phyloP scores from a whole-genome alignment of 2,888 invertebrate genomes.

The Dryobota labecula region DNA sequence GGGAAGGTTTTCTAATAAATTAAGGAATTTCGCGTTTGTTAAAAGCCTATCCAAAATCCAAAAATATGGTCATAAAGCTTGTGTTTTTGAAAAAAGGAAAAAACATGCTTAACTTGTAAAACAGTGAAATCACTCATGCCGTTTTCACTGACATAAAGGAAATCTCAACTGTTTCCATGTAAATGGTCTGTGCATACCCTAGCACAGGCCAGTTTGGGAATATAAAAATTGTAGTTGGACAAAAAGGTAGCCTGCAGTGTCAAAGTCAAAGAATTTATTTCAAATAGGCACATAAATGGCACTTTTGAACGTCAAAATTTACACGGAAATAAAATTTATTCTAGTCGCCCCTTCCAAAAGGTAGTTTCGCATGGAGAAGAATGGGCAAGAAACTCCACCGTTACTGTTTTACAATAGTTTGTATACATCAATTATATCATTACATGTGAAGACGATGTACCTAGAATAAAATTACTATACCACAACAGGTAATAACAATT shows the following conservation, averaged over 20 bases:
- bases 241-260: slow-evolving; percentile 7
- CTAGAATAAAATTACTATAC: too few relatives aligned
- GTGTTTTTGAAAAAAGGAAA: slow-evolving; percentile 11
- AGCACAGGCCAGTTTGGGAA: slow-evolving; percentile 29
- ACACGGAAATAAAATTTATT: too few relatives aligned
- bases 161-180: slow-evolving; percentile 14
- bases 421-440: too few relatives aligned
- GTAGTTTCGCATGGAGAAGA: too few relatives aligned
- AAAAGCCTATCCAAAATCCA: slow-evolving; percentile 22
- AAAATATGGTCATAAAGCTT: slow-evolving; percentile 3
- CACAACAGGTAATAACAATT: too few relatives aligned
- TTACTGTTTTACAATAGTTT: too few relatives aligned
- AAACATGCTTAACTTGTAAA: slow-evolving; percentile 5
- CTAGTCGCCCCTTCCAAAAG: too few relatives aligned
- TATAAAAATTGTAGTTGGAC: slow-evolving; percentile 21
- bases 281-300: too few relatives aligned
- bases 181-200: slow-evolving; percentile 24
- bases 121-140: slow-evolving; percentile 6
- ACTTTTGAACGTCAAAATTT: too few relatives aligned
- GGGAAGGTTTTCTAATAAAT: slow-evolving; percentile 8
- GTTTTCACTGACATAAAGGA: slow-evolving; percentile 1
- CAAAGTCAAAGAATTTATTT: too few relatives aligned
- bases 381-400: too few relatives aligned
- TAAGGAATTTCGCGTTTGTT: slow-evolving; percentile 12
- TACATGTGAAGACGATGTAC: too few relatives aligned